Evolutionary conservation across 2,113 vertebrate genomes (phyloP).

Genomic region (Plestiodon gilberti): DNA sequence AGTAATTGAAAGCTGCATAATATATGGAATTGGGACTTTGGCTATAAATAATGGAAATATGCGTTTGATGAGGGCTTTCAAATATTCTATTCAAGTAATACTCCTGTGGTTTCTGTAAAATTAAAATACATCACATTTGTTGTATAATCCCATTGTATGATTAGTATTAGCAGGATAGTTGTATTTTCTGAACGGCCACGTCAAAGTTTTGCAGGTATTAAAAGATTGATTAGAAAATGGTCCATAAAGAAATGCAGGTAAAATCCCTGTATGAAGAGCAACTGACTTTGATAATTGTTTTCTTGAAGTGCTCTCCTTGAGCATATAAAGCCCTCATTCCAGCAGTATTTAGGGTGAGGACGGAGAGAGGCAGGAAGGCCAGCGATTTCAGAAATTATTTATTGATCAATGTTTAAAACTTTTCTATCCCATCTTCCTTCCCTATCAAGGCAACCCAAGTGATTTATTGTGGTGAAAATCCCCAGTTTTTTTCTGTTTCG

Average conservation of each 20-base stretch:
- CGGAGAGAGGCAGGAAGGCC: neutral
- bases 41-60: conserved; percentile 36
- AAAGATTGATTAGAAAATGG: conserved; percentile 7
- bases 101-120: conserved; percentile 39
- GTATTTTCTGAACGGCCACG: conserved; percentile 10
- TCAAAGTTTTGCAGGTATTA: conserved; percentile 30
- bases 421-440: too few relatives aligned
- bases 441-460: too few relatives aligned
- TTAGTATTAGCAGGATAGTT: conserved; percentile 40
- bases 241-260: neutral
- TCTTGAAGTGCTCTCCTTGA: neutral
- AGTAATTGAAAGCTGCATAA: conserved; percentile 60
- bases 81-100: conserved; percentile 37
- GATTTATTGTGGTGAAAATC: too few relatives aligned
- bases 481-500: too few relatives aligned
- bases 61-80: conserved; percentile 47
- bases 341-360: rapidly evolving
- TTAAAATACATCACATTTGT: conserved; percentile 25
- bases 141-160: conserved; percentile 35
- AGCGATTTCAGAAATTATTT: neutral
- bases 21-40: conserved; percentile 45
- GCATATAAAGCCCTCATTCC: neutral
- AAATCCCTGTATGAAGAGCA: neutral
- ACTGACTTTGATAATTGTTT: neutral
- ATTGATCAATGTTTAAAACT: too few relatives aligned